Evolutionary conservation across 37 sponge, comb jelly and placozoan genomes (phyloP), one percentile per base, ranked within the genome.

Genomic region (Halichondria panicea): DNA sequence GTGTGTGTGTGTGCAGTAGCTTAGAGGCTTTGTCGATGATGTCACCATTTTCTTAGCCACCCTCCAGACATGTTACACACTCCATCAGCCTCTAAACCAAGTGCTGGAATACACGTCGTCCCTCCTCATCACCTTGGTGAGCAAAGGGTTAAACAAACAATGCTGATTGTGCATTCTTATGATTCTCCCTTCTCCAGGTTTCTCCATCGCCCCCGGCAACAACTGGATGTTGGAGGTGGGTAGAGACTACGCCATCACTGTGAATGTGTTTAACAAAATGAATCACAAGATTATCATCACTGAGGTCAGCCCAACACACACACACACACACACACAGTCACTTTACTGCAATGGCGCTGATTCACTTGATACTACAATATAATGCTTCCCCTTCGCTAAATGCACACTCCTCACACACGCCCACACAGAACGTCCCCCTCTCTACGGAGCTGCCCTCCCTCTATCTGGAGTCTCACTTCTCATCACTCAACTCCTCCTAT

Each of bases 101-200:
- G 80, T 32, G 84, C 92, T 39, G 84, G 70, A 1, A 74, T 92
- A 4, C 83, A 92, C 57, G 93, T 92, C 36, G 85, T 87, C 1
- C 43, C 78, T 6, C 93, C 93, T 38, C 85, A 87, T 62, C 93
- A 88, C 44, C 55, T 92, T 32, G 93, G 88, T 82, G n/a, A n/a
- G n/a, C n/a, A 84, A 64, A 42, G 57, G 34, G 13, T 48, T 48
- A 48, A 48, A 48, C 13, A 45, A 1, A 13, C 11, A 28, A n/a
- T 63, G 44, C 43, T 30, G 44, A n/a, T n/a, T n/a, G n/a, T n/a
- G n/a, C n/a, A n/a, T n/a, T n/a, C n/a, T n/a, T n/a, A n/a, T n/a
- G n/a, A n/a, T n/a, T n/a, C n/a, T n/a, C n/a, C n/a, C n/a, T n/a
- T n/a, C 2, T 65, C 0, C 40, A 89, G 90, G 86, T 21, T 89